phyloP scores from a whole-genome alignment of 2,888 invertebrate species.

The Gortyna flavago region DNA sequence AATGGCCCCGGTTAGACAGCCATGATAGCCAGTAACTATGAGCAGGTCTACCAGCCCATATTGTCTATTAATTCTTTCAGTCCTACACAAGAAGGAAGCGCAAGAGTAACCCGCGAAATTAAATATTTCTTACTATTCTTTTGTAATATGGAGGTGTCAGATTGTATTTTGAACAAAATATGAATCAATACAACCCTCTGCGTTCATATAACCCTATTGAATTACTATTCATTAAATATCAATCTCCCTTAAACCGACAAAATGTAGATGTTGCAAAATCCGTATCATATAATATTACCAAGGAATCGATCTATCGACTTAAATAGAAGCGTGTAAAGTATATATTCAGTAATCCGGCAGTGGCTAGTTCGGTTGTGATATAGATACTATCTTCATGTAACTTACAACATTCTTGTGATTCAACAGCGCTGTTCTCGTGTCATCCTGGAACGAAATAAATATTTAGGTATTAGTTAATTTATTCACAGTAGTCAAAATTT shows the following conservation, averaged over 20 bases:
- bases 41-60: neutral
- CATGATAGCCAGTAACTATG: neutral
- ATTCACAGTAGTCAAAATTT: neutral
- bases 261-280: too few relatives aligned
- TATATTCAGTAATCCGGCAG: slow-evolving; percentile 46
- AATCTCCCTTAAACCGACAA: too few relatives aligned
- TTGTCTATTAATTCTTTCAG: neutral
- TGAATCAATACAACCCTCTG: too few relatives aligned
- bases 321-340: slow-evolving; percentile 31
- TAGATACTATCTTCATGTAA: slow-evolving; percentile 54
- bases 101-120: neutral
- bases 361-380: slow-evolving; percentile 53
- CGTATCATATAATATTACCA: too few relatives aligned
- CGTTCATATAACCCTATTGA: too few relatives aligned
- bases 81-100: neutral
- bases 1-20: neutral
- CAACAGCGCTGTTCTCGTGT: slow-evolving; percentile 29
- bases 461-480: neutral
- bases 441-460: slow-evolving; percentile 48
- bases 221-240: neutral
- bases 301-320: slow-evolving; percentile 50
- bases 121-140: neutral
- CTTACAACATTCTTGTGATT: slow-evolving; percentile 62
- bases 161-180: neutral
- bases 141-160: neutral